These are phyloP conservation scores for Centropristis striata DNA, from an alignment of 2,113 vertebrate genomes.

Conservation along the genomic window DNA sequence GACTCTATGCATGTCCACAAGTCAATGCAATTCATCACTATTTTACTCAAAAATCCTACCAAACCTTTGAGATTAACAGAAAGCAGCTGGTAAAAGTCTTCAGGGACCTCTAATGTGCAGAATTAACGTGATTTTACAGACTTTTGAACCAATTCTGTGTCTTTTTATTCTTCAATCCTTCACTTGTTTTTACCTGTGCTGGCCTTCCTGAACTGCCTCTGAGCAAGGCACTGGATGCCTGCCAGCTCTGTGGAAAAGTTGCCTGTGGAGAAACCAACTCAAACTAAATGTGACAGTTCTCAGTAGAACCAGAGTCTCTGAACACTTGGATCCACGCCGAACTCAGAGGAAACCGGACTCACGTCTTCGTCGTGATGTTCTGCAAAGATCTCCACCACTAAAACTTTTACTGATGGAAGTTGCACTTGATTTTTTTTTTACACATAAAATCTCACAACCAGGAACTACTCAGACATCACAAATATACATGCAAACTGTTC, in stretches of 20 bases:
- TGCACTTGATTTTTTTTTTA: conserved; percentile 61
- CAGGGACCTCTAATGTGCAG: not conserved
- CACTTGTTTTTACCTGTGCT: no score
- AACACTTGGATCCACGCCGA: not conserved
- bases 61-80: not conserved
- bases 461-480: not conserved
- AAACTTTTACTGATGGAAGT: conserved; percentile 30
- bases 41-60: no score
- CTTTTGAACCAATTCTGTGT: not conserved
- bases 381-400: not conserved
- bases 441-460: conserved; percentile 5
- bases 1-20: no score
- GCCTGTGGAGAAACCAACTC: not conserved
- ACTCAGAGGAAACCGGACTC: not conserved
- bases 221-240: not conserved
- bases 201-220: conserved; percentile 5
- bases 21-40: no score
- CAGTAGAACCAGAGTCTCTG: not conserved
- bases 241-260: not conserved
- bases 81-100: not conserved
- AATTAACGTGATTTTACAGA: no score
- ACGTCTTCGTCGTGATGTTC: not conserved
- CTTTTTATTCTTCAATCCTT: not conserved
- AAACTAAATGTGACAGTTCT: not conserved
- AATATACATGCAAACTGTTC: conserved; percentile 11